These are phyloP conservation scores for Dione juno DNA, from an alignment of 2,888 invertebrate genomes.

Conservation along the genomic window DNA sequence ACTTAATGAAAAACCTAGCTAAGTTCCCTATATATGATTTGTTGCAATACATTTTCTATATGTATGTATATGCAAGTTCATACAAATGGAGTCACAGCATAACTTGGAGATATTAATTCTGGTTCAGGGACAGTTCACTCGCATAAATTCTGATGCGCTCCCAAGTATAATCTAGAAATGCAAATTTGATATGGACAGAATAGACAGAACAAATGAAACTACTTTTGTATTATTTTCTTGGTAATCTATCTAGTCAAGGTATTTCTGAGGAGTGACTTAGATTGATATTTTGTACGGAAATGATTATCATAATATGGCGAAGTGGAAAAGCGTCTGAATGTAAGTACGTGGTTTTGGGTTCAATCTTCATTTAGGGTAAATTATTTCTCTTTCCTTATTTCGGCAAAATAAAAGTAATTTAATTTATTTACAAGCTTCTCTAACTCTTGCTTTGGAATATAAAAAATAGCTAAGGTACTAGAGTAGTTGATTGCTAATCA, in stretches of 20 bases:
- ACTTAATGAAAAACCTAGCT: background rate
- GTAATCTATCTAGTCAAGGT: background rate
- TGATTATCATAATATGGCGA: too few species aligned
- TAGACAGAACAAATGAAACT: too few species aligned
- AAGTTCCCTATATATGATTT: background rate
- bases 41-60: slow-evolving; percentile 4
- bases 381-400: too few species aligned
- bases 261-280: background rate
- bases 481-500: too few species aligned
- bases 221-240: background rate
- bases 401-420: too few species aligned
- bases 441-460: too few species aligned
- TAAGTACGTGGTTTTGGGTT: too few species aligned
- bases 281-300: background rate
- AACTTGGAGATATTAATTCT: slow-evolving; percentile 27
- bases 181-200: slow-evolving; percentile 21
- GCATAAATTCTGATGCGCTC: slow-evolving; percentile 17
- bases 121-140: slow-evolving; percentile 22
- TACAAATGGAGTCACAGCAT: slow-evolving; percentile 20
- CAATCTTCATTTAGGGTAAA: too few species aligned
- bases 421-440: too few species aligned
- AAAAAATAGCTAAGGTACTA: too few species aligned
- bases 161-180: slow-evolving; percentile 23
- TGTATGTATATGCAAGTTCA: too few species aligned
- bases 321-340: too few species aligned